These are phyloP conservation scores for Erpetoichthys calabaricus DNA, from an alignment of 2,797 vertebrate genomes.

Conservation along the genomic window DNA sequence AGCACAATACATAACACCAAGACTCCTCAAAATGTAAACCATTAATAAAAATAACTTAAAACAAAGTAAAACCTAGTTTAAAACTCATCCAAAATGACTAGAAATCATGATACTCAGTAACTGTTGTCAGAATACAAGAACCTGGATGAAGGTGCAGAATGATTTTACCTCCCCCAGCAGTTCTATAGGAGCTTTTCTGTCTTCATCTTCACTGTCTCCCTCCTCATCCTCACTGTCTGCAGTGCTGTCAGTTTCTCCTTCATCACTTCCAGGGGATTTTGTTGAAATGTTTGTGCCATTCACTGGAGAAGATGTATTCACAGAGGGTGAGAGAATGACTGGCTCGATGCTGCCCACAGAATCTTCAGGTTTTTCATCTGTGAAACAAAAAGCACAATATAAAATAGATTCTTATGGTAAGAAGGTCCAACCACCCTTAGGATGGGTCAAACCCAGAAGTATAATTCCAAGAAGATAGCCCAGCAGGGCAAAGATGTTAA, in stretches of 20 bases:
- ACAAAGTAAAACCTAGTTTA: too few relatives aligned
- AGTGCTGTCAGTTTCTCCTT: conserved; percentile 16
- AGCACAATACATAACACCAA: too few relatives aligned
- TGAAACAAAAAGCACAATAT: conserved; percentile 16
- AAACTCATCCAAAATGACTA: too few relatives aligned
- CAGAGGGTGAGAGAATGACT: too few relatives aligned
- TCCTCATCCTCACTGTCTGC: conserved; percentile 6
- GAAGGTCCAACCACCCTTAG: too few relatives aligned
- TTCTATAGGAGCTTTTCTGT: conserved; percentile 26
- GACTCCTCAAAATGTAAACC: too few relatives aligned
- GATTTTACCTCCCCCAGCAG: conserved; percentile 37
- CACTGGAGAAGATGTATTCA: conserved; percentile 7
- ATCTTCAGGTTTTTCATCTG: conserved; percentile 22
- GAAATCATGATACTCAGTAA: too few relatives aligned
- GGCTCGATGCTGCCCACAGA: conserved; percentile 1
- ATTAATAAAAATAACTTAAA: too few relatives aligned
- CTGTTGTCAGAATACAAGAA: neutral
- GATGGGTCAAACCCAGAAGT: too few relatives aligned
- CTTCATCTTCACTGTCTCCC: conserved; percentile 10
- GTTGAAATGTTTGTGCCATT: conserved; percentile 1
- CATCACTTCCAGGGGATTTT: conserved; percentile 13
- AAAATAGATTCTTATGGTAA: neutral
- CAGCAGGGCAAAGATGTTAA: too few relatives aligned
- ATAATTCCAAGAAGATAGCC: too few relatives aligned
- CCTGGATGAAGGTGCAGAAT: neutral